Evolutionary conservation across 92 coral and sea anemone species (phyloP).

Genomic region (Paramuricea clavata): DNA sequence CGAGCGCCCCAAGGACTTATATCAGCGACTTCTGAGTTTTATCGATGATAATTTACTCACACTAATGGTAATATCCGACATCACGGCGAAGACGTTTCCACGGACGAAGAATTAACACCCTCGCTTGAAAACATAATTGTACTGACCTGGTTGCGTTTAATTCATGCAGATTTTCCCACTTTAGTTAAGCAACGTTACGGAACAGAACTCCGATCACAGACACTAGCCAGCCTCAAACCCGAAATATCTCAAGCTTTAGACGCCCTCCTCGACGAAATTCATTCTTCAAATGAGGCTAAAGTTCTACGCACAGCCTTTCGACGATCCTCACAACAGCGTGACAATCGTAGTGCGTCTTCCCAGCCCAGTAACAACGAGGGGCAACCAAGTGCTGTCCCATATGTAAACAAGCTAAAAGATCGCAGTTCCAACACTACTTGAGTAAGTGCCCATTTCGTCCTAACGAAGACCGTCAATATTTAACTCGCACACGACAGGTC

Average conservation of each 20-base stretch:
- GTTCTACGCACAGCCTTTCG: slow-evolving; percentile 51
- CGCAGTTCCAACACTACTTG: slow-evolving; percentile 51
- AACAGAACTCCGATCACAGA: background rate
- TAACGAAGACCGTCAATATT: slow-evolving; percentile 51
- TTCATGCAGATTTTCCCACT: background rate
- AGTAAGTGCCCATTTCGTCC: slow-evolving; percentile 71
- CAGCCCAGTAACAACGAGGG: background rate
- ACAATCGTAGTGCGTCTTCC: too few species aligned
- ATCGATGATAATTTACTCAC: background rate
- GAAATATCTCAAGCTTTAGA: background rate
- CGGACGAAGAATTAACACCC: background rate
- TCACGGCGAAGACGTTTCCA: background rate
- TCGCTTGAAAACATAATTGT: too few species aligned
- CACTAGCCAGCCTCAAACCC: background rate
- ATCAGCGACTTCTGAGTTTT: background rate
- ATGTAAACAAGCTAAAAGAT: slow-evolving; percentile 31
- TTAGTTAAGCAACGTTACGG: background rate
- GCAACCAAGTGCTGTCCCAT: slow-evolving; percentile 30
- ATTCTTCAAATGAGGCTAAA: slow-evolving; percentile 67
- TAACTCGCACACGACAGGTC: slow-evolving; percentile 45
- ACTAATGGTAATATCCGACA: background rate
- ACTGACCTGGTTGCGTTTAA: background rate
- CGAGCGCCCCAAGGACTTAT: background rate
- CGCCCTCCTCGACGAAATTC: slow-evolving; percentile 18
- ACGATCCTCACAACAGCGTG: background rate